Evolutionary conservation across 2,888 invertebrate genomes (phyloP).

Genomic region (Tetramorium bicarinatum): DNA sequence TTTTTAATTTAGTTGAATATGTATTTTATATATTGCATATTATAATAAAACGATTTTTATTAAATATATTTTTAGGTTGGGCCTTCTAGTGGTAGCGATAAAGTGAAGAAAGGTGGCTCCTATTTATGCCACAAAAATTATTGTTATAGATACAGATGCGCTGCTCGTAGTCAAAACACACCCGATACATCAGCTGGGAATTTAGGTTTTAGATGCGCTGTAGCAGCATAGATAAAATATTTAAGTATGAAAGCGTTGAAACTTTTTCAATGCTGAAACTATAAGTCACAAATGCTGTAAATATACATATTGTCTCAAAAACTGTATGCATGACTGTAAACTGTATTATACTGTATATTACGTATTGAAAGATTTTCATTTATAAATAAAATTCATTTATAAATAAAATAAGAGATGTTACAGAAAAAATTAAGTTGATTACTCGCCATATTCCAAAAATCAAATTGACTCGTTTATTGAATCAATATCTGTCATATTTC

Average conservation of each 20-base stretch:
- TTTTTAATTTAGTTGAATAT: neutral
- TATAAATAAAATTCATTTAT: too few species aligned
- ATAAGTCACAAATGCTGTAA: too few species aligned
- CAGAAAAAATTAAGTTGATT: too few species aligned
- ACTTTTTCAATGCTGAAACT: too few species aligned
- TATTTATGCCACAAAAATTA: constrained; percentile 96
- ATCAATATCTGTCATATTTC: too few species aligned
- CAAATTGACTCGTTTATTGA: too few species aligned
- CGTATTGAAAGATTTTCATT: too few species aligned
- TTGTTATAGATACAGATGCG: constrained; percentile 97
- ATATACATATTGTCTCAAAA: too few species aligned
- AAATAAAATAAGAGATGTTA: too few species aligned
- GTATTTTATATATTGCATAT: neutral
- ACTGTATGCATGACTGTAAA: too few species aligned
- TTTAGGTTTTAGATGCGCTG: constrained; percentile 97
- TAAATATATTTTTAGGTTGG: constrained; percentile 82
- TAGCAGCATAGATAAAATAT: constrained; percentile 59
- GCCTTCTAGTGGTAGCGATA: constrained; percentile 88
- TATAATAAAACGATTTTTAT: neutral
- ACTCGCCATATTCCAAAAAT: too few species aligned
- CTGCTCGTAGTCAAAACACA: constrained; percentile 97
- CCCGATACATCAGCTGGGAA: constrained; percentile 97
- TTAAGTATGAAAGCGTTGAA: neutral
- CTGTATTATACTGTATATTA: too few species aligned
- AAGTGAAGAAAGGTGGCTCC: constrained; percentile 98